These are phyloP conservation scores for Willowsia nigromaculata DNA, from an alignment of 2,888 invertebrate genomes.

Conservation along the genomic window DNA sequence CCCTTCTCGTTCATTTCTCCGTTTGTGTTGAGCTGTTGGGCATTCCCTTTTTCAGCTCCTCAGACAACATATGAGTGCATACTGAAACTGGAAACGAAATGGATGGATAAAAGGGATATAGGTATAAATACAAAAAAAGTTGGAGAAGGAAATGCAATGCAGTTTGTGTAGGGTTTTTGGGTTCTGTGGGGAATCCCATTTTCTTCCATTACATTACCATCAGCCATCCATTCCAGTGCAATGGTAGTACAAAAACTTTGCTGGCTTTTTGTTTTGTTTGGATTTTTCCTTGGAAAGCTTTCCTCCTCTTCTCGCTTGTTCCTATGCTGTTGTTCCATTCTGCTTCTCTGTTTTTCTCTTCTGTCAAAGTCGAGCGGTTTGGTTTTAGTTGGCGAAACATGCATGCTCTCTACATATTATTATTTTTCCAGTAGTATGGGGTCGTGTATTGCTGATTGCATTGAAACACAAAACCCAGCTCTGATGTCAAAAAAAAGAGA, in stretches of 20 bases:
- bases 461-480: no score
- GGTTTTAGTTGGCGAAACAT: constrained; percentile 7
- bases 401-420: not conserved
- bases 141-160: constrained; percentile 7
- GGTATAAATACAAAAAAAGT: constrained; percentile 8
- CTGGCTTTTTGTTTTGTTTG: not conserved
- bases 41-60: not conserved
- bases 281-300: not conserved
- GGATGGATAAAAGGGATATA: not conserved
- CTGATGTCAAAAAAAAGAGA: no score
- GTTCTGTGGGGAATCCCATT: constrained; percentile 50
- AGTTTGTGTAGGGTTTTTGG: constrained; percentile 15
- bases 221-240: not conserved
- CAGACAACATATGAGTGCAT: not conserved
- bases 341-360: not conserved
- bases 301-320: not conserved
- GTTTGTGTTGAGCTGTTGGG: not conserved
- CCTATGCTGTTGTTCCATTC: not conserved
- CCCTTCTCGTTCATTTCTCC: not conserved
- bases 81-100: not conserved
- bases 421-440: not conserved
- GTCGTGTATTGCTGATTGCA: not conserved
- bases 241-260: not conserved
- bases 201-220: no score
- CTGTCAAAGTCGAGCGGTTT: not conserved